phyloP scores from a whole-genome alignment of 2,113 vertebrate genomes.

The Trematocara stigmaticum region DNA sequence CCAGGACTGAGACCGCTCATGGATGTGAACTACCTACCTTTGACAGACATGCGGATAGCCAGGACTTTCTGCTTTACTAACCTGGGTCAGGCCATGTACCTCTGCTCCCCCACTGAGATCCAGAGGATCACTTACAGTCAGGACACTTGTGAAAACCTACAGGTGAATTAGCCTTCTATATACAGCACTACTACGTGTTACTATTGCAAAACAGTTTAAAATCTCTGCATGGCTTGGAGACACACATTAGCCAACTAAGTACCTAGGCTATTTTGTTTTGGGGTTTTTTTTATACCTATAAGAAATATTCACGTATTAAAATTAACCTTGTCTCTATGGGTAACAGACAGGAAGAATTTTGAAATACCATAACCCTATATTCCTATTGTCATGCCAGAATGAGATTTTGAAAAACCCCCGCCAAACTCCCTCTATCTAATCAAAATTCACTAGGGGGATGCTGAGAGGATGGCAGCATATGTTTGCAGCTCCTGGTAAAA shows the following conservation, averaged over 20 bases:
- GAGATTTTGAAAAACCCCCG: neutral
- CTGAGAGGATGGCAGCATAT: neutral
- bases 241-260: neutral
- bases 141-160: constrained; percentile 97
- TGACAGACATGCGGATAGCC: constrained; percentile 99
- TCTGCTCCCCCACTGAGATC: constrained; percentile 96
- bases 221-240: neutral
- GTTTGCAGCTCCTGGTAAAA: neutral
- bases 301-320: neutral
- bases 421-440: neutral
- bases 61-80: constrained; percentile 98
- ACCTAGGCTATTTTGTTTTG: neutral
- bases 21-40: constrained; percentile 97
- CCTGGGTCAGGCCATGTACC: constrained; percentile 95
- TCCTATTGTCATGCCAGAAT: neutral
- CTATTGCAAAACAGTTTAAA: neutral
- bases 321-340: neutral
- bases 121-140: constrained; percentile 98
- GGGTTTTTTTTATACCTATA: neutral
- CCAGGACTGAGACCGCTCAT: constrained; percentile 93
- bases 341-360: neutral
- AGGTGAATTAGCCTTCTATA: constrained; percentile 68
- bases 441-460: neutral
- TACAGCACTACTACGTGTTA: neutral
- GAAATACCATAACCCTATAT: neutral